A percentile compares a stretch with the other conserved stretches of the same genome.
phyloP scores from a whole-genome alignment of 2,888 invertebrate species.

The Leptodirus hochenwartii region DNA sequence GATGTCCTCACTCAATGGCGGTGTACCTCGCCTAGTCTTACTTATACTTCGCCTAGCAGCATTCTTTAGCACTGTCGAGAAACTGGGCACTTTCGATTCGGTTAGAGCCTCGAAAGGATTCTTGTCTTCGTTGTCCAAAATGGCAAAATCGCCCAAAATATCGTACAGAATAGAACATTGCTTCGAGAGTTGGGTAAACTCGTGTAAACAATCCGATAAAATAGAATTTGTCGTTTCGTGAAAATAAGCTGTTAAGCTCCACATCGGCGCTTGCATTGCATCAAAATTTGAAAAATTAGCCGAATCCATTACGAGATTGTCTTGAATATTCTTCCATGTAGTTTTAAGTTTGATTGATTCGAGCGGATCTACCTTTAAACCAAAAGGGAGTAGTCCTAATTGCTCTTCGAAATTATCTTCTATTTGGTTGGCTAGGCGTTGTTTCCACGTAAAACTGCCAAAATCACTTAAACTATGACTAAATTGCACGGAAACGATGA shows the following conservation, averaged over 20 bases:
- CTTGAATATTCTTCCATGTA: conserved; percentile 74
- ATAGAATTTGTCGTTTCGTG: conserved; percentile 54
- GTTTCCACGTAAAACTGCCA: conserved; percentile 40
- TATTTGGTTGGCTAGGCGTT: conserved; percentile 35
- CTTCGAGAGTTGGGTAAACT: conserved; percentile 47
- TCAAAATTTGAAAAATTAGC: conserved; percentile 78
- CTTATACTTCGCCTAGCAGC: conserved; percentile 29
- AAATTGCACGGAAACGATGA: conserved; percentile 53
- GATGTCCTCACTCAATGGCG: conserved; percentile 59
- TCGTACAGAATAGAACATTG: conserved; percentile 31
- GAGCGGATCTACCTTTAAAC: conserved; percentile 65
- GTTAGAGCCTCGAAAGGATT: conserved; percentile 55
- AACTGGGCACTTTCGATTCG: conserved; percentile 52
- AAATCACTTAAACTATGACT: conserved; percentile 40
- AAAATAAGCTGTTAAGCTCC: conserved; percentile 52
- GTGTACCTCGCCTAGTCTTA: conserved; percentile 35
- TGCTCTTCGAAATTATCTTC: conserved; percentile 34
- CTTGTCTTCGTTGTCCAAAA: conserved; percentile 22
- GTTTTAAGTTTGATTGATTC: conserved; percentile 59
- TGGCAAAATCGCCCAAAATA: conserved; percentile 33
- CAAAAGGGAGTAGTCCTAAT: conserved; percentile 57
- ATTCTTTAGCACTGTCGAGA: conserved; percentile 37
- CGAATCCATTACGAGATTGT: conserved; percentile 74
- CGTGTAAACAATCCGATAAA: conserved; percentile 54
- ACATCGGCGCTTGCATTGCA: conserved; percentile 60